These are phyloP conservation scores for Drosophila kanapiae DNA, from an alignment of 1,140 invertebrate genomes.

Conservation along the genomic window DNA sequence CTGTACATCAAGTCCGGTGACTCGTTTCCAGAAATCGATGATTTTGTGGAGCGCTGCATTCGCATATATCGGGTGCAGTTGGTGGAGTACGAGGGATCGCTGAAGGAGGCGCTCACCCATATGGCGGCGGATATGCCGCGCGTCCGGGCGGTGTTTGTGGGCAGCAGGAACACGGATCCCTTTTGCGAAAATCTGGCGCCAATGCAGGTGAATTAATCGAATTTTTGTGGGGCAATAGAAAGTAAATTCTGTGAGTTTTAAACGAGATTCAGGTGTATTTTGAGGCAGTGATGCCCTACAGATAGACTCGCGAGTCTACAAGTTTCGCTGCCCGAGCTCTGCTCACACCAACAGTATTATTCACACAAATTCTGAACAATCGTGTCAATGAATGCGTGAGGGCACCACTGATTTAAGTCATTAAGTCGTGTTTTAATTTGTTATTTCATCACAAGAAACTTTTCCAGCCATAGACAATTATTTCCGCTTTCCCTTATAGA, in stretches of 20 bases:
- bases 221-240: not conserved
- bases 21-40: slow-evolving; percentile 94
- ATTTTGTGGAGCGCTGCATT: slow-evolving; percentile 91
- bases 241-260: too few species aligned
- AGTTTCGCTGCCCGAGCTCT: too few species aligned
- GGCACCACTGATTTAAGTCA: not conserved
- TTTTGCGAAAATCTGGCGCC: slow-evolving; percentile 88
- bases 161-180: slow-evolving; percentile 94
- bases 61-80: slow-evolving; percentile 91
- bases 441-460: not conserved
- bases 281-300: too few species aligned
- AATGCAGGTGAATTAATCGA: slow-evolving; percentile 88
- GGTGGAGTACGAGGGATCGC: slow-evolving; percentile 89
- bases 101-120: slow-evolving; percentile 89
- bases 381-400: too few species aligned
- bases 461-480: not conserved
- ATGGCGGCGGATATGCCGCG: slow-evolving; percentile 88
- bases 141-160: slow-evolving; percentile 95
- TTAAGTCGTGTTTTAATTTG: not conserved
- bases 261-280: too few species aligned
- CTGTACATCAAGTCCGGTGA: slow-evolving; percentile 91
- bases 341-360: too few species aligned
- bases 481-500: not conserved
- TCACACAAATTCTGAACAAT: too few species aligned
- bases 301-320: too few species aligned